These are phyloP conservation scores for Drosophila athabasca DNA, from an alignment of 1,140 invertebrate species.

Conservation along the genomic window DNA sequence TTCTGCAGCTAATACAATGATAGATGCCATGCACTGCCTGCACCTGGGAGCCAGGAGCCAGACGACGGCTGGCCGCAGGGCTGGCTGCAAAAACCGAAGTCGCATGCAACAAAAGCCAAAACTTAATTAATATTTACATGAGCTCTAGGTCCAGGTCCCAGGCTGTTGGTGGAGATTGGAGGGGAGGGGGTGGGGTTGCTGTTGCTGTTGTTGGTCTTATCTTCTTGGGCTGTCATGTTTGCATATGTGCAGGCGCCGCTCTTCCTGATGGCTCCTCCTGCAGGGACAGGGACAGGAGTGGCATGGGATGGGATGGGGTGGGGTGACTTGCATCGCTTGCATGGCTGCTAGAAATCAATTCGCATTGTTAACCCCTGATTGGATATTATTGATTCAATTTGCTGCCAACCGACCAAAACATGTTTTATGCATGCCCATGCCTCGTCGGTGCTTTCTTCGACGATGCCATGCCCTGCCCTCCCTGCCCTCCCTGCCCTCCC, in stretches of 20 bases:
- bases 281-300: neutral
- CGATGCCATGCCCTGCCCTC: constrained; percentile 3
- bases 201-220: constrained; percentile 47
- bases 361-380: constrained; percentile 83
- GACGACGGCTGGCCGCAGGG: constrained; percentile 1
- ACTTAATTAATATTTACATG: constrained; percentile 82
- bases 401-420: constrained; percentile 73
- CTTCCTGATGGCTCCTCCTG: constrained; percentile 9
- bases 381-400: constrained; percentile 83
- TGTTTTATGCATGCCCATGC: constrained; percentile 74
- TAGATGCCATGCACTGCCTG: constrained; percentile 17
- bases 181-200: neutral
- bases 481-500: neutral
- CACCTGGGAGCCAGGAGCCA: constrained; percentile 23
- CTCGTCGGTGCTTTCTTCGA: neutral
- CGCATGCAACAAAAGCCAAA: constrained; percentile 70
- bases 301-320: neutral
- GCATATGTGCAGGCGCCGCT: constrained; percentile 45
- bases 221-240: constrained; percentile 54
- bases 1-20: constrained; percentile 55
- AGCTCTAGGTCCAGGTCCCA: constrained; percentile 33
- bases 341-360: constrained; percentile 80
- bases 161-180: neutral
- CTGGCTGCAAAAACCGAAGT: constrained; percentile 50
- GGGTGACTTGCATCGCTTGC: constrained; percentile 30